Evolutionary conservation across 2,113 vertebrate species (phyloP), one percentile per base, ranked within the genome.

Genomic region (Pungitius pungitius): DNA sequence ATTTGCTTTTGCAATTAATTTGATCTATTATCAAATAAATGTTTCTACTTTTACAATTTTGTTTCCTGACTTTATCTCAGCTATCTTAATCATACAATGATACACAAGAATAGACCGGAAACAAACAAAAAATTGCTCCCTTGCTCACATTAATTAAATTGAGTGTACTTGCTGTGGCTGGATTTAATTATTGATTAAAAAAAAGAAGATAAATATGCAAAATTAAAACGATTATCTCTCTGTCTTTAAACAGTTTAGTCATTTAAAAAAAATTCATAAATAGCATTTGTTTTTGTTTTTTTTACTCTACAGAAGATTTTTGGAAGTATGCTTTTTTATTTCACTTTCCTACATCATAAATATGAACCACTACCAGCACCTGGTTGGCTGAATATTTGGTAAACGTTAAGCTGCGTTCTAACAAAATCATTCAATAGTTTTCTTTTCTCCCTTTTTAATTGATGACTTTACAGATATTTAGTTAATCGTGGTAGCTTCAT

Each of bases 51-150:
- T 9, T 55, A 22, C 5, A 24, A 42, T 72, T 80, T 75, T 1
- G 81, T 85, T 74, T 84, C 73, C 83, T 82, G 66, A 18, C 24
- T 65, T 39, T 3, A 42, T 59, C 27, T 55, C 45, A 35, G 8
- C 22, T 3, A 45, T 14, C 15, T 24, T 51, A 14, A 8, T 26
- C 14, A 30, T n/a, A 40, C n/a, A n/a, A n/a, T 4, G 24, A 35
- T n/a, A n/a, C 15, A 56, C 58, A 30, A 60, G n/a, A 66, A 62
- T 26, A 14, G 40, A 0, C 6, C 57, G 18, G 35, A 69, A 74
- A 43, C 27, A 9, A n/a, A n/a, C n/a, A 56, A 47, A 12, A 45
- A 40, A 64, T 22, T 0, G n/a, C 12, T 68, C 47, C 61, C 1
- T 24, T 20, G 17, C 26, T 35, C 4, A 52, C 8, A 55, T n/a